Conservation (phyloP, 53 echinoderm and acorn worm species). For the Luidia sarsii region DNA sequence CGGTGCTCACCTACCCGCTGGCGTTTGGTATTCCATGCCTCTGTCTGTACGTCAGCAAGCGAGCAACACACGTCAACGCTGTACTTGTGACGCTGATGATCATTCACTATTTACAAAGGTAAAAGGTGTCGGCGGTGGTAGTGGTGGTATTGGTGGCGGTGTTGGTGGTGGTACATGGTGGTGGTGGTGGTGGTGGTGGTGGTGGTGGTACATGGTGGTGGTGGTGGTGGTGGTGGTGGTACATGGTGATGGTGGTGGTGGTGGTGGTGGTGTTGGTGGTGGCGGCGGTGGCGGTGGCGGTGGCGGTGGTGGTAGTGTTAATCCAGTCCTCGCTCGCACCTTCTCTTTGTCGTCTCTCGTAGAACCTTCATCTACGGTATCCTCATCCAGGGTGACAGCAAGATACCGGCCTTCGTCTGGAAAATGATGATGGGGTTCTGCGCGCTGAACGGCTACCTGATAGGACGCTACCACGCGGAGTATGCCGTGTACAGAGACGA, state of each 20-base stretch:
- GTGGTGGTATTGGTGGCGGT: no score
- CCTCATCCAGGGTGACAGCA: slow-evolving; percentile 70
- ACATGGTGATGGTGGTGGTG: no score
- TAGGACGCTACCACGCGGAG: slow-evolving; percentile 73
- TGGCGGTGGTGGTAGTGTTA: no score
- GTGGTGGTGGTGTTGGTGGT: no score
- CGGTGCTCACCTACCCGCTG: slow-evolving; percentile 26
- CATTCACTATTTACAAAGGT: slow-evolving; percentile 76
- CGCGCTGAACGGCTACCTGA: slow-evolving; percentile 78
- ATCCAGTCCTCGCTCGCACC: no score
- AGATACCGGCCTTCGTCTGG: slow-evolving; percentile 63
- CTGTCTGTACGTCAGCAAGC: slow-evolving; percentile 34
- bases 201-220: no score
- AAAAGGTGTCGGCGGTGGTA: not conserved
- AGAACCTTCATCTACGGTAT: slow-evolving; percentile 82
- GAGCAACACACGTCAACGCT: slow-evolving; percentile 17
- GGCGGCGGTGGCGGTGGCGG: no score
- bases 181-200: no score
- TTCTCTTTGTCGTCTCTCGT: not conserved
- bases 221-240: no score
- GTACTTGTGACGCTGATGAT: slow-evolving; percentile 25
- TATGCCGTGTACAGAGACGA: slow-evolving; percentile 61
- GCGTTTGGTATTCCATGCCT: slow-evolving; percentile 23
- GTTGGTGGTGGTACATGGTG: no score
- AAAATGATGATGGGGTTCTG: slow-evolving; percentile 60